These are phyloP conservation scores for Meloidogyne exigua DNA, from an alignment of 1,140 invertebrate species.

Conservation along the genomic window DNA sequence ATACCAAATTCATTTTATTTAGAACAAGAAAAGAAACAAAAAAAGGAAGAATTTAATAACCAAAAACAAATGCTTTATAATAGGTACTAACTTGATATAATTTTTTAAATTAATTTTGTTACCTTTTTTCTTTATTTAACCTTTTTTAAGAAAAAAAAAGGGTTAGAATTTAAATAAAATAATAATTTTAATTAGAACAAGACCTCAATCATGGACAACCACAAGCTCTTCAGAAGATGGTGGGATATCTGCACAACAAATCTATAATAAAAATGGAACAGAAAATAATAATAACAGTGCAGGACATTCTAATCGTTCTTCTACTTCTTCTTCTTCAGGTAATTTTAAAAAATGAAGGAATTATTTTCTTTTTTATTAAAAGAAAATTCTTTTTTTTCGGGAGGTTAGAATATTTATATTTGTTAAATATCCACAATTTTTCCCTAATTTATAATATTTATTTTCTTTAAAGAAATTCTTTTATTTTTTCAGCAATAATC, in stretches of 20 bases:
- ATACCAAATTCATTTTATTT: neutral
- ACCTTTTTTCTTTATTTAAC: no score
- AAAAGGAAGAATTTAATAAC: neutral
- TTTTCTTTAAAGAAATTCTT: neutral
- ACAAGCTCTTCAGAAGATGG: constrained; percentile 28
- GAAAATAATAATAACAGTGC: neutral
- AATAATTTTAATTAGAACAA: neutral
- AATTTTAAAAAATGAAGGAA: no score
- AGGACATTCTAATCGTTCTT: neutral
- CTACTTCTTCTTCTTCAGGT: neutral
- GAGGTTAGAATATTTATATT: no score
- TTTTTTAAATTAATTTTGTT: no score
- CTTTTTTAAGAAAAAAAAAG: no score
- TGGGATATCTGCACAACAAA: neutral
- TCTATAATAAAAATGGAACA: neutral
- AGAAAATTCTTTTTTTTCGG: no score
- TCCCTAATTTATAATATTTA: no score
- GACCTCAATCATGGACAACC: constrained; percentile 24
- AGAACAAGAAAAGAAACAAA: neutral
- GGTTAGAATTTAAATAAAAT: neutral
- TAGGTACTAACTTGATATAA: neutral
- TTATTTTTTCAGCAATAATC: neutral
- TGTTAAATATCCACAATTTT: no score
- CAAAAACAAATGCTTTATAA: neutral
- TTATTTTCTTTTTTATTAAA: no score